A percentile compares a stretch with the other conserved stretches of the same genome.
Conservation (phyloP, 2,113 vertebrate genomes). For the Pleuronectes platessa region DNA sequence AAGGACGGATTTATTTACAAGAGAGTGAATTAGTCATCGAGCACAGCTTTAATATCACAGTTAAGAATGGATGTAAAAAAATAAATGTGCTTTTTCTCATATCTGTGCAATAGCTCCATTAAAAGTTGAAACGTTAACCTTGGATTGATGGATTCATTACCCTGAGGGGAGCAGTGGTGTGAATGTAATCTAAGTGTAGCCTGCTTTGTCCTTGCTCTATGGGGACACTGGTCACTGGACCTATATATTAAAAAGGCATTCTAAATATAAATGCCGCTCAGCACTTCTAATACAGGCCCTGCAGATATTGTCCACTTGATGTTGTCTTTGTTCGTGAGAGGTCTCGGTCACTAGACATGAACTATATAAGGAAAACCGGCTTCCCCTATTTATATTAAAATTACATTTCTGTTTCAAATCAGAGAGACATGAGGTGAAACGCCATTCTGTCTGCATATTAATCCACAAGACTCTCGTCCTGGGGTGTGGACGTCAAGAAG, state of each 20-base stretch:
- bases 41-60: no score
- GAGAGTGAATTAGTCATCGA: no score
- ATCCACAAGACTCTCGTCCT: neutral
- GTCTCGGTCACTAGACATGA: neutral
- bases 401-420: conserved; percentile 15
- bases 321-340: neutral
- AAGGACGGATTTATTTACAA: no score
- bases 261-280: neutral
- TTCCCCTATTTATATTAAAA: neutral
- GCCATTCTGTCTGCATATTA: conserved; percentile 15
- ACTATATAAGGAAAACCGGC: conserved; percentile 11
- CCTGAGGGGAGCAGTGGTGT: no score
- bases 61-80: neutral
- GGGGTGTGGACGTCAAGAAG: neutral
- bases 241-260: no score
- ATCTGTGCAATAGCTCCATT: conserved; percentile 12
- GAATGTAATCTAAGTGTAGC: no score
- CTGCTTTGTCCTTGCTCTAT: no score
- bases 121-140: conserved; percentile 25
- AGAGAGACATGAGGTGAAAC: neutral
- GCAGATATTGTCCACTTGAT: neutral
- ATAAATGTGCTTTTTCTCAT: neutral
- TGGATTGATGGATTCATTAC: no score
- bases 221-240: no score
- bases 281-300: no score